Conservation (phyloP, 2,113 vertebrate genomes). For the Microtus richardsoni region DNA sequence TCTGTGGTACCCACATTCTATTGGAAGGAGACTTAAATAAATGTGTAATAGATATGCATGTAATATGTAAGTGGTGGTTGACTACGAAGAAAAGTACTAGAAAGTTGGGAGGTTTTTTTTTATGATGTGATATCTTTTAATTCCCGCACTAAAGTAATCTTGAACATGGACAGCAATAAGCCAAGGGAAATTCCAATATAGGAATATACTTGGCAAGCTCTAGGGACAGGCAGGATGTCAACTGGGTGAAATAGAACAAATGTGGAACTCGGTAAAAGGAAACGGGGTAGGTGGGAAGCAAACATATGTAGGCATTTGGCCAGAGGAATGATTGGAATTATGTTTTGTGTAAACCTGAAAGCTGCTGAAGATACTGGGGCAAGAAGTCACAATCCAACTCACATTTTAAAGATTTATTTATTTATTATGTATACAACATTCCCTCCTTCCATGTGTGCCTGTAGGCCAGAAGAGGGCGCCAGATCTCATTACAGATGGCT, state of each 20-base stretch:
- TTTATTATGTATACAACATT: too few species aligned
- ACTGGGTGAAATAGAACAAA: background rate
- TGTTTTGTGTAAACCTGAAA: conserved; percentile 5
- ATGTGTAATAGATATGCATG: background rate
- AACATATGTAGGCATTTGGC: background rate
- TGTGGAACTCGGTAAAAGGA: background rate
- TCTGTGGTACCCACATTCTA: background rate
- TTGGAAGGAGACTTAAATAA: background rate
- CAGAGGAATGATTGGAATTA: background rate
- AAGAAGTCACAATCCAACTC: background rate
- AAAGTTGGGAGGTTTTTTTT: background rate
- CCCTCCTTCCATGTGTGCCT: too few species aligned
- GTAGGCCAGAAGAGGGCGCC: too few species aligned
- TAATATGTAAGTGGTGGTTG: background rate
- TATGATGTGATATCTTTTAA: background rate
- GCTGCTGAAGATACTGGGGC: background rate
- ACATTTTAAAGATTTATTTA: background rate
- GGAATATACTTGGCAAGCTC: conserved; percentile 1
- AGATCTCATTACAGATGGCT: too few species aligned
- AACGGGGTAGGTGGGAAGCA: background rate
- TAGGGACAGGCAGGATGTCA: background rate
- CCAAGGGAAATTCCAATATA: background rate
- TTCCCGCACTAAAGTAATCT: background rate
- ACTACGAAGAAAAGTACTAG: conserved; percentile 17
- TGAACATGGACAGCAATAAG: conserved; percentile 12